Evolutionary conservation across 2,113 vertebrate species (phyloP).

Genomic region (Misgurnus anguillicaudatus): DNA sequence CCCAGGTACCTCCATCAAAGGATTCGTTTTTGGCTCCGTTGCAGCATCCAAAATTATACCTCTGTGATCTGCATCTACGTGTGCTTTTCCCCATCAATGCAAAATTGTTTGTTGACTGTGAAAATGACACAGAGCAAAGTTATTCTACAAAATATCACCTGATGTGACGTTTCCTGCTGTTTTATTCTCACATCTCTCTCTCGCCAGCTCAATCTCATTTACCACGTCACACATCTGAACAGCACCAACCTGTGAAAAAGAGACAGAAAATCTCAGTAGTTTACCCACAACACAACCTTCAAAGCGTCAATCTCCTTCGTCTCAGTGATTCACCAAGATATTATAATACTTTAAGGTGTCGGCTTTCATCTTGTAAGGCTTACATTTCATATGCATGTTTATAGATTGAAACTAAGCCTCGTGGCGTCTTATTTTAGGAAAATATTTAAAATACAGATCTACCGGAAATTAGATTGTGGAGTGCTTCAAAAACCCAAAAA

Average conservation of each 20-base stretch:
- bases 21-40: neutral
- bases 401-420: neutral
- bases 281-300: neutral
- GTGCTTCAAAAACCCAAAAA: constrained; percentile 17
- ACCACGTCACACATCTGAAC: constrained; percentile 75
- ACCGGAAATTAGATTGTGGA: neutral
- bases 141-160: constrained; percentile 62
- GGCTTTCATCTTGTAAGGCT: constrained; percentile 28
- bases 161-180: constrained; percentile 70
- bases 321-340: constrained; percentile 15
- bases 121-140: neutral
- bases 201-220: constrained; percentile 73
- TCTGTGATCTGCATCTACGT: neutral
- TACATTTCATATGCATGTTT: constrained; percentile 27
- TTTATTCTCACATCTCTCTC: constrained; percentile 67
- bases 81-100: neutral
- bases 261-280: constrained; percentile 26
- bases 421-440: neutral
- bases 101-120: constrained; percentile 11
- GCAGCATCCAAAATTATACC: neutral
- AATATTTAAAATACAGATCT: neutral
- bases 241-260: constrained; percentile 60
- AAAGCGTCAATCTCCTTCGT: constrained; percentile 27
- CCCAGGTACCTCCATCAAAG: neutral
- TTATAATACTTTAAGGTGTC: constrained; percentile 19